A percentile compares a stretch with the other conserved stretches of the same genome.
Conservation (phyloP, 53 echinoderm and acorn worm genomes). For the Astropecten irregularis region DNA sequence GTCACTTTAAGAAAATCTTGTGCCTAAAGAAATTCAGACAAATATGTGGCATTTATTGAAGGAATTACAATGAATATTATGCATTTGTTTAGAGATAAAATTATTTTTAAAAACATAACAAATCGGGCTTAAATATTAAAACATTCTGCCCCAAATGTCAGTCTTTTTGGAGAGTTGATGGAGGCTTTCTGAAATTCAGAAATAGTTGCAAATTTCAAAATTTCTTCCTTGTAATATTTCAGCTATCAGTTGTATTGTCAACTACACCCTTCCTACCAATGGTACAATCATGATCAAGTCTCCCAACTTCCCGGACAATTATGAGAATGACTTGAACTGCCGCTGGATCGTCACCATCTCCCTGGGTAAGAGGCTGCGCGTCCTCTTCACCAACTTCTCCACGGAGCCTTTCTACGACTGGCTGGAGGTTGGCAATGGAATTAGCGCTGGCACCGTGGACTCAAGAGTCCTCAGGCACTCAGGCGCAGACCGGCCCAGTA, state of each 20-base stretch:
- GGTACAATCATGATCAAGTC: constrained; percentile 64
- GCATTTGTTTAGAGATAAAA: too few relatives aligned
- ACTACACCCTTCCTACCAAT: constrained; percentile 70
- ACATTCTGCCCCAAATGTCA: too few relatives aligned
- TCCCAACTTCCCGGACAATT: constrained; percentile 80
- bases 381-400: constrained; percentile 76
- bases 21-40: too few relatives aligned
- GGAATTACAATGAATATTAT: too few relatives aligned
- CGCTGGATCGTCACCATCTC: constrained; percentile 74
- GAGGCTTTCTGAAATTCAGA: too few relatives aligned
- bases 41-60: too few relatives aligned
- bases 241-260: constrained; percentile 57
- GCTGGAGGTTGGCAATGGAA: constrained; percentile 79
- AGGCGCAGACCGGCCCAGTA: constrained; percentile 66
- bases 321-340: constrained; percentile 65
- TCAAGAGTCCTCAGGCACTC: constrained; percentile 69
- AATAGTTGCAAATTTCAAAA: too few relatives aligned
- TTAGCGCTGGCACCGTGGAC: constrained; percentile 24
- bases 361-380: constrained; percentile 56
- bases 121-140: too few relatives aligned
- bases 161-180: too few relatives aligned
- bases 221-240: too few relatives aligned
- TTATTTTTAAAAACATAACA: too few relatives aligned
- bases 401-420: constrained; percentile 75
- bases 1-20: background rate